Percentiles rank a stretch among this genome's conserved stretches.
phyloP scores from a whole-genome alignment of 2,113 vertebrate species.

The Opisthocomus hoazin region DNA sequence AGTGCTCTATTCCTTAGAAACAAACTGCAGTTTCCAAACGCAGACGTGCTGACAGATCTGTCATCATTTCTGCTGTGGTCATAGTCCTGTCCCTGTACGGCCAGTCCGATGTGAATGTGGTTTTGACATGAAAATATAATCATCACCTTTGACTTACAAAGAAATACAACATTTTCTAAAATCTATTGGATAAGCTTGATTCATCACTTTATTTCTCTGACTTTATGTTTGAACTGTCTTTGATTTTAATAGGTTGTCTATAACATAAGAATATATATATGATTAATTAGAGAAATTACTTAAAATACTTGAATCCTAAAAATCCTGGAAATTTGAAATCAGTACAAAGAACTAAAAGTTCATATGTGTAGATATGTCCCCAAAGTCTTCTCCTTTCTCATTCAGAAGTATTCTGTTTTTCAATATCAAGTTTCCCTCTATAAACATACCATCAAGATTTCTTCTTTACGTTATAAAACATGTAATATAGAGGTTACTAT shows the following conservation, averaged over 20 bases:
- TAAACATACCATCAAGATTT: neutral
- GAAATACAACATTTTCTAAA: neutral
- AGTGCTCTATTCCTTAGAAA: neutral
- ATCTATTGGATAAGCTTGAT: neutral
- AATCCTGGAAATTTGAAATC: neutral
- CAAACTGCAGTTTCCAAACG: neutral
- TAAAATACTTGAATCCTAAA: neutral
- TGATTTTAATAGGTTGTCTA: neutral
- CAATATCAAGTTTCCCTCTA: neutral
- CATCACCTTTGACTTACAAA: neutral
- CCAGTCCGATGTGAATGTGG: neutral
- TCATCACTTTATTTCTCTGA: neutral
- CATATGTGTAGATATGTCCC: neutral
- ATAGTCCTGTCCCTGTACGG: neutral
- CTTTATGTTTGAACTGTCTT: neutral
- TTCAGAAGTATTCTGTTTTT: neutral
- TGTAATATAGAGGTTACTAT: neutral
- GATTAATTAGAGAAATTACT: neutral
- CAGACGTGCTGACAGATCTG: neutral
- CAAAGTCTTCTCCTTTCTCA: neutral
- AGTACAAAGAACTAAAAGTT: neutral
- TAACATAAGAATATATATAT: neutral
- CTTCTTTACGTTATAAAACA: neutral
- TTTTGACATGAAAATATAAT: neutral
- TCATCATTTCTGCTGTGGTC: neutral